phyloP scores from a whole-genome alignment of 2,113 vertebrate species.

The Perca flavescens region DNA sequence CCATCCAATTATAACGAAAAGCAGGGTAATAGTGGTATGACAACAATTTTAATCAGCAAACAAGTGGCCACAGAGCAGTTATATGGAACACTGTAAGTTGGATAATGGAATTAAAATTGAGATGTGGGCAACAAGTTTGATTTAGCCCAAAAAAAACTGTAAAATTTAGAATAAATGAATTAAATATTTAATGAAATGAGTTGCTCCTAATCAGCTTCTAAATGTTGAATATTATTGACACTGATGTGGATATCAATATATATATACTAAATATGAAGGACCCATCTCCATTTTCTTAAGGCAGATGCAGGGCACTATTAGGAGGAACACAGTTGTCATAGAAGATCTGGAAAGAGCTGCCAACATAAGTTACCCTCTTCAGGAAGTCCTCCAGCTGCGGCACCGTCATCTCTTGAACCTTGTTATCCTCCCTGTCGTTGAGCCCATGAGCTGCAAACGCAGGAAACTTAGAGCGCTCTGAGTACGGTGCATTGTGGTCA shows the following conservation, averaged over 20 bases:
- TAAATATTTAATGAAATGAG: neutral
- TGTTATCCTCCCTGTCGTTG: conserved; percentile 58
- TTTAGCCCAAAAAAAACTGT: neutral
- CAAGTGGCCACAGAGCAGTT: neutral
- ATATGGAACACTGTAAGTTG: neutral
- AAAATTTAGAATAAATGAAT: neutral
- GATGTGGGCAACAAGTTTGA: neutral
- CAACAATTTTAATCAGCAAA: neutral
- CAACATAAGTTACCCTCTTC: conserved; percentile 71
- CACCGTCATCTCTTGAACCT: conserved; percentile 72
- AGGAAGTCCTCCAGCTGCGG: conserved; percentile 76
- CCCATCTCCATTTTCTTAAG: neutral
- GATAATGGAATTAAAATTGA: neutral
- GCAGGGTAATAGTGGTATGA: neutral
- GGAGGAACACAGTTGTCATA: conserved; percentile 68
- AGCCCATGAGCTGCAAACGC: conserved; percentile 71
- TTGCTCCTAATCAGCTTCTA: neutral
- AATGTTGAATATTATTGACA: neutral
- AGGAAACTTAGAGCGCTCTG: conserved; percentile 75
- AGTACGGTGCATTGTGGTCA: conserved; percentile 77
- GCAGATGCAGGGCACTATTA: neutral
- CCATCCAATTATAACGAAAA: neutral
- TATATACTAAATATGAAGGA: neutral
- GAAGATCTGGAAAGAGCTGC: conserved; percentile 72
- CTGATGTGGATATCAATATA: neutral